Evolutionary conservation across 1,140 invertebrate species (phyloP).

Genomic region (Protaetia brevitarsis): DNA sequence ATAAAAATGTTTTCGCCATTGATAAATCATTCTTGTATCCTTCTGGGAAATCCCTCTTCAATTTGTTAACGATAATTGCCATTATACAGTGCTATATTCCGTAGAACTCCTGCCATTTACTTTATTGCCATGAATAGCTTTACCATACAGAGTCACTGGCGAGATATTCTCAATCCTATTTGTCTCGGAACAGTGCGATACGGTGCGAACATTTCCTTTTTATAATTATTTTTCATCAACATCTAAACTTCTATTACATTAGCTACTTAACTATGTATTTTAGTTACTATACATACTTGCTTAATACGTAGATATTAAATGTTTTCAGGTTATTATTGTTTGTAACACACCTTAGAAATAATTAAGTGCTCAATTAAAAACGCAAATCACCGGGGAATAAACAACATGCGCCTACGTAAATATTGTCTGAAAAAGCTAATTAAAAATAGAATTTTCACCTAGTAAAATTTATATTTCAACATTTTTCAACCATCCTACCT

Average conservation of each 20-base stretch:
- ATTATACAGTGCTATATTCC: constrained; percentile 1
- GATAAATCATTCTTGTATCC: not conserved
- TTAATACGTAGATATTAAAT: no score
- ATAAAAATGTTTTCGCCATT: constrained; percentile 12
- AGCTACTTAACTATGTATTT: no score
- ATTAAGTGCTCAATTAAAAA: constrained; percentile 1
- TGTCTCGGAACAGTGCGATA: no score
- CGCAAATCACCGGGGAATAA: not conserved
- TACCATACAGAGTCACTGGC: not conserved
- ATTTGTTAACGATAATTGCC: constrained; percentile 12
- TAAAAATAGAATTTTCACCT: no score
- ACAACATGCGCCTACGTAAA: not conserved
- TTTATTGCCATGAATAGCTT: constrained; percentile 4
- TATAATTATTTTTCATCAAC: no score
- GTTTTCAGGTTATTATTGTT: no score
- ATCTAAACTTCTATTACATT: no score
- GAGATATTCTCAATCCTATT: not conserved
- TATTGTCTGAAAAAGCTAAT: no score
- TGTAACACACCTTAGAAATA: not conserved
- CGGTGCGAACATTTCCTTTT: no score
- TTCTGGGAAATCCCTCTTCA: constrained; percentile 2
- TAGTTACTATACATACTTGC: no score
- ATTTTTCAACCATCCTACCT: no score
- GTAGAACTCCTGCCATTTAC: constrained; percentile 2
- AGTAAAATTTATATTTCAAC: no score